Evolutionary conservation across 2,113 vertebrate species (phyloP).

Genomic region (Connochaetes taurinus): DNA sequence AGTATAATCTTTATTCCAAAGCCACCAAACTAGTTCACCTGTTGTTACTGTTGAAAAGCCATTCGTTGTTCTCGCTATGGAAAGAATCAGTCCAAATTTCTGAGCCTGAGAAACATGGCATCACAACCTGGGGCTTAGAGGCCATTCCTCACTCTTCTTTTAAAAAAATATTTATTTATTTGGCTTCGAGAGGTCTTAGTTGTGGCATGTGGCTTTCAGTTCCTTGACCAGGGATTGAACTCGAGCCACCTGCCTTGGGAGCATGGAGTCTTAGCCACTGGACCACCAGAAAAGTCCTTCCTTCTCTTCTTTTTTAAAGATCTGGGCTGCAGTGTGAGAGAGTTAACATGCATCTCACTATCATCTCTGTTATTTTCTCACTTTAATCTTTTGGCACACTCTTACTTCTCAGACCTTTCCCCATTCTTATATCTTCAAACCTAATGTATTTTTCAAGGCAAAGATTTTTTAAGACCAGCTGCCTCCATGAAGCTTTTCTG

Average conservation of each 20-base stretch:
- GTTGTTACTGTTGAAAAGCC: neutral
- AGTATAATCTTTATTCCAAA: neutral
- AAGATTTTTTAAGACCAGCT: neutral
- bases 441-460: neutral
- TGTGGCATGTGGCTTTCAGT: neutral
- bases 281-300: neutral
- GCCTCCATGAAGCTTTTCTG: neutral
- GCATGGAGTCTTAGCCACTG: neutral
- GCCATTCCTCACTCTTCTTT: neutral
- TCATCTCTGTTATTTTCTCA: neutral
- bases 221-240: neutral
- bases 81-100: neutral
- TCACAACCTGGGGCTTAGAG: neutral
- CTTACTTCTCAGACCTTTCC: neutral
- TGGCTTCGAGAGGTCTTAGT: neutral
- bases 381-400: neutral
- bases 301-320: neutral
- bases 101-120: neutral
- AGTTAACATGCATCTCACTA: neutral
- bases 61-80: neutral
- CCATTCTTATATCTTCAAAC: neutral
- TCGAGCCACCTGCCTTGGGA: neutral
- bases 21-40: neutral
- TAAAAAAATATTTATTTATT: neutral
- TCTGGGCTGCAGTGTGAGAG: neutral